Conservation (phyloP, 2,797 vertebrate genomes). For the Ctenosaura bakeri region DNA sequence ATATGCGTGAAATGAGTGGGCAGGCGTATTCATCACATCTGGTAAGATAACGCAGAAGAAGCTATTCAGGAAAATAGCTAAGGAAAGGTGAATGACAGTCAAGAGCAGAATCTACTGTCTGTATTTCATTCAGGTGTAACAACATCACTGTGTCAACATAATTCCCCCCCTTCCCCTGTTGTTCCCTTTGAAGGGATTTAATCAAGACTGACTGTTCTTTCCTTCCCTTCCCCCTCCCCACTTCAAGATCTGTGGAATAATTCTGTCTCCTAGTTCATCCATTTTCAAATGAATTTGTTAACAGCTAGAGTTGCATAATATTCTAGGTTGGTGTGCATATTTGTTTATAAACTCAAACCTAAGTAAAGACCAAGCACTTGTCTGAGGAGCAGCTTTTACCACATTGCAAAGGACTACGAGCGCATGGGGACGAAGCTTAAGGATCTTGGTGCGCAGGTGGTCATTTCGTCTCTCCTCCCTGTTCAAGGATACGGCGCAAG, state of each 20-base stretch:
- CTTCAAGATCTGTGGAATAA: neutral
- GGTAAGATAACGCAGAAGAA: constrained; percentile 13
- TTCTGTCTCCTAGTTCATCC: neutral
- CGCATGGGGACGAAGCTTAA: no score
- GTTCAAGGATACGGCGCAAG: no score
- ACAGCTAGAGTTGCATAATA: neutral
- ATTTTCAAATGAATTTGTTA: neutral
- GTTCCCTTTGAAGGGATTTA: neutral
- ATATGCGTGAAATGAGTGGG: neutral
- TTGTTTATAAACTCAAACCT: constrained; percentile 26
- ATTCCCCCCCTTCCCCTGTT: neutral
- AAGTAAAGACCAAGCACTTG: constrained; percentile 29
- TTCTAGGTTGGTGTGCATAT: constrained; percentile 23
- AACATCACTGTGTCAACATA: neutral
- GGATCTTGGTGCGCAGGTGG: no score
- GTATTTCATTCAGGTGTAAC: constrained; percentile 9
- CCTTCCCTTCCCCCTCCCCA: neutral
- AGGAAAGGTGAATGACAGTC: constrained; percentile 25
- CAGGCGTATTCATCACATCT: constrained; percentile 40
- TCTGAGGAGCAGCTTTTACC: no score
- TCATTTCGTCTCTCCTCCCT: no score
- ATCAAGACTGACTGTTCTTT: neutral
- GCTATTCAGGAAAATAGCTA: constrained; percentile 27
- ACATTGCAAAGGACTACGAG: no score
- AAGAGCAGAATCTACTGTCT: neutral